Conservation (phyloP, 2,888 invertebrate species). For the Palloptera scutellata region DNA sequence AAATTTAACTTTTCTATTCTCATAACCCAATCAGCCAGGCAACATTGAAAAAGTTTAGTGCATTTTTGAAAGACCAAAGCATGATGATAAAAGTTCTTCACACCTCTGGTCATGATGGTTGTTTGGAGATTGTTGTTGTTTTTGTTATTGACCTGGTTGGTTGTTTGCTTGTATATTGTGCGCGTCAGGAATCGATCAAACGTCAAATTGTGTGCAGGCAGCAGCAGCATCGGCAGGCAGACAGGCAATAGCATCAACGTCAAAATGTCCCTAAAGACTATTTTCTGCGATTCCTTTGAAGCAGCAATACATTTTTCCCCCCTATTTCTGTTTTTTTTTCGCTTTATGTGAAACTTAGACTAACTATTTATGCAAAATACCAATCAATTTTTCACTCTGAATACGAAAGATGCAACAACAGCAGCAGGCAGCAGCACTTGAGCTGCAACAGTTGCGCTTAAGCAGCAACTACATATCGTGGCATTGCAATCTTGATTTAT, state of each 20-base stretch:
- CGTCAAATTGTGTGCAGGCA: constrained; percentile 38
- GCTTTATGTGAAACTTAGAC: constrained; percentile 14
- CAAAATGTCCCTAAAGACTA: constrained; percentile 24
- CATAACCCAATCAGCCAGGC: too few species aligned
- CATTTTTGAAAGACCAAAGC: too few species aligned
- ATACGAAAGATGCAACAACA: constrained; percentile 15
- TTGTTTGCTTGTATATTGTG: constrained; percentile 22
- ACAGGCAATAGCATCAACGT: constrained; percentile 21
- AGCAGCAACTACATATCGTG: constrained; percentile 39
- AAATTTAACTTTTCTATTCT: too few species aligned
- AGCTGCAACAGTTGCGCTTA: constrained; percentile 26
- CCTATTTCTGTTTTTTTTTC: constrained; percentile 5
- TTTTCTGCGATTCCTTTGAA: not conserved
- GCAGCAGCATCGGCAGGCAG: constrained; percentile 24
- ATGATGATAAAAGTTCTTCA: constrained; percentile 41
- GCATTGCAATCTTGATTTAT: constrained; percentile 50
- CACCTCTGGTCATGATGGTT: constrained; percentile 40
- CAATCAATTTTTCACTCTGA: constrained; percentile 33
- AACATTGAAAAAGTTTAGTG: too few species aligned
- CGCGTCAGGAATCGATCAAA: constrained; percentile 45
- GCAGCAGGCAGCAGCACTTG: constrained; percentile 22
- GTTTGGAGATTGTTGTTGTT: not conserved
- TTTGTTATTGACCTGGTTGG: not conserved
- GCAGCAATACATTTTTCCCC: not conserved
- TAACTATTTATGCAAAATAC: constrained; percentile 46